A percentile compares a stretch with the other conserved stretches of the same genome.
These are phyloP conservation scores for Brachyrhaphis roseni DNA, from an alignment of 2,797 vertebrate species.

Conservation along the genomic window DNA sequence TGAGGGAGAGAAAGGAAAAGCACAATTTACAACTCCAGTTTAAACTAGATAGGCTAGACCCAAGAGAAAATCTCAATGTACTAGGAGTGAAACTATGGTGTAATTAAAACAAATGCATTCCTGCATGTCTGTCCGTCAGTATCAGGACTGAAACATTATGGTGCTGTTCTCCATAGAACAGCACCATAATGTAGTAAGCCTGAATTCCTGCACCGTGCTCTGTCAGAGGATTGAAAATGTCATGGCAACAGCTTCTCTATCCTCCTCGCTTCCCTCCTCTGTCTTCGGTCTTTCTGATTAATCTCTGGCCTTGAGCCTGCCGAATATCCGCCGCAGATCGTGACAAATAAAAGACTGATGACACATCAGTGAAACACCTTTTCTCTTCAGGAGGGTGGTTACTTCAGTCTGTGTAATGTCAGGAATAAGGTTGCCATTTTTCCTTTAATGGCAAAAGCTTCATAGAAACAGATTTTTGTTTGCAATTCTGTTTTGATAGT, in stretches of 20 bases:
- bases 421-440: constrained; percentile 14
- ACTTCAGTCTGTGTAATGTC: constrained; percentile 2
- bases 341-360: constrained; percentile 49
- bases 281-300: constrained; percentile 55
- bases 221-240: constrained; percentile 47
- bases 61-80: constrained; percentile 9
- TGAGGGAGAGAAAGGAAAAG: constrained; percentile 20
- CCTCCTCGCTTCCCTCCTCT: constrained; percentile 48
- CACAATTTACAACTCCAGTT: constrained; percentile 11
- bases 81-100: neutral
- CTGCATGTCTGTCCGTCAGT: constrained; percentile 1
- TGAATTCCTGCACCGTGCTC: constrained; percentile 28
- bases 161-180: neutral
- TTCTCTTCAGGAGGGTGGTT: constrained; percentile 29
- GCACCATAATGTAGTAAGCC: neutral
- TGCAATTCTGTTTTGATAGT: neutral
- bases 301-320: constrained; percentile 62
- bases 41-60: neutral
- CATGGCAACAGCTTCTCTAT: constrained; percentile 64
- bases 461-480: neutral
- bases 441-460: neutral
- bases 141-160: neutral
- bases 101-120: neutral
- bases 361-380: constrained; percentile 44
- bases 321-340: constrained; percentile 47